Evolutionary conservation across 1,140 invertebrate genomes (phyloP).

Genomic region (Drosophila saltans): DNA sequence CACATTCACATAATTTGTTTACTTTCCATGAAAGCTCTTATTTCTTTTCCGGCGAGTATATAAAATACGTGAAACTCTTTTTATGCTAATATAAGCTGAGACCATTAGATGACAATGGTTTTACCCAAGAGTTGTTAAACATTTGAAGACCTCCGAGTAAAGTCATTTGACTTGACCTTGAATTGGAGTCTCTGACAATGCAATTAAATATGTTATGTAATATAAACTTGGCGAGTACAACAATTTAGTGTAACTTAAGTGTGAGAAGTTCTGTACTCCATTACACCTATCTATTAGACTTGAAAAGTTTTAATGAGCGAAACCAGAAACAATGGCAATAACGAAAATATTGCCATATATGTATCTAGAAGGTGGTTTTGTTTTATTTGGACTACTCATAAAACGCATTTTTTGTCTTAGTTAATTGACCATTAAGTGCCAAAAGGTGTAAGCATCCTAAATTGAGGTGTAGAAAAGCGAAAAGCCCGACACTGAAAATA

Average conservation of each 20-base stretch:
- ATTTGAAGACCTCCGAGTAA: neutral
- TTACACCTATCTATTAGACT: neutral
- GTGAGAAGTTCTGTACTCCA: constrained; percentile 8
- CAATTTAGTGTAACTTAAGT: neutral
- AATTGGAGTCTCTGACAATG: neutral
- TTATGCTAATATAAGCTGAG: neutral
- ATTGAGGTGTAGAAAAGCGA: constrained; percentile 18
- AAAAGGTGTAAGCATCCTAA: constrained; percentile 19
- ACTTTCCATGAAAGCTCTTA: too few relatives aligned
- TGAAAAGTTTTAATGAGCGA: constrained; percentile 5
- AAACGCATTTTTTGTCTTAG: constrained; percentile 11
- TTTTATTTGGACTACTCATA: neutral
- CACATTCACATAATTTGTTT: too few relatives aligned
- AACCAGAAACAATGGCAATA: constrained; percentile 1
- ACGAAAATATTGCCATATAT: neutral
- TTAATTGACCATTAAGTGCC: constrained; percentile 22
- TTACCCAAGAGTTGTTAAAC: neutral
- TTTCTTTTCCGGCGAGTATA: too few relatives aligned
- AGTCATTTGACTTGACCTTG: neutral
- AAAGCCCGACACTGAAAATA: constrained; percentile 5
- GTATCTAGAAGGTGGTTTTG: neutral
- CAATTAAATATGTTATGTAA: neutral
- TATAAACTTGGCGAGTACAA: neutral
- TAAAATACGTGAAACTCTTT: too few relatives aligned
- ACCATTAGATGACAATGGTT: neutral